phyloP scores from a whole-genome alignment of 2,888 invertebrate species.

The Yponomeuta malinellus region DNA sequence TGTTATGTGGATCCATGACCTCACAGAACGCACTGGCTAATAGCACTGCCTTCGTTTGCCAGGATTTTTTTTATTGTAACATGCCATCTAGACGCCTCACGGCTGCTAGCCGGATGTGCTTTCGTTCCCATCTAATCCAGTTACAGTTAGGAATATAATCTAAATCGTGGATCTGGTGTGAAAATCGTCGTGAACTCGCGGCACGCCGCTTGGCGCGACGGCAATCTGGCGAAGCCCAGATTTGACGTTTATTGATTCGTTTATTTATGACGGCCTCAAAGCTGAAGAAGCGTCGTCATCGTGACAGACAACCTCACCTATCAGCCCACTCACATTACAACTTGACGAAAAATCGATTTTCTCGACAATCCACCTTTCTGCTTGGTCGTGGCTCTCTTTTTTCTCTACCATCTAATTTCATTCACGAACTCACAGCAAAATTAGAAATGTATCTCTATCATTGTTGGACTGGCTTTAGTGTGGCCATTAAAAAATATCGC shows the following conservation, averaged over 20 bases:
- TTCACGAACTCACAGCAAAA: background rate
- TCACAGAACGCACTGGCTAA: background rate
- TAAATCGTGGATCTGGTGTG: slow-evolving; percentile 24
- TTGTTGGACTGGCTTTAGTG: background rate
- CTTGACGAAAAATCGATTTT: slow-evolving; percentile 5
- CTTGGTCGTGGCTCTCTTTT: background rate
- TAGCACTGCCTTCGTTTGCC: background rate
- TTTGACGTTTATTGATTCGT: slow-evolving; percentile 5
- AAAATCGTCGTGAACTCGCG: slow-evolving; percentile 21
- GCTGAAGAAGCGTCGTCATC: background rate
- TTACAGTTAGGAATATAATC: slow-evolving; percentile 17
- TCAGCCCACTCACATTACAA: background rate
- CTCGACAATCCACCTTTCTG: background rate
- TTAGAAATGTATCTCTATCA: background rate
- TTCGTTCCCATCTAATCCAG: slow-evolving; percentile 11
- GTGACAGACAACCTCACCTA: background rate
- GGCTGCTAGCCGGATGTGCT: background rate
- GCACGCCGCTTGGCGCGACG: slow-evolving; percentile 17
- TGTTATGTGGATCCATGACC: background rate
- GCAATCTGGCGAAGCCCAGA: slow-evolving; percentile 9
- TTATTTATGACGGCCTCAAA: background rate
- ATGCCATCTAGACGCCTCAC: background rate
- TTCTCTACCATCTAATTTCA: background rate
- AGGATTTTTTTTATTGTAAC: background rate
- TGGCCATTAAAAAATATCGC: background rate